Base-by-base conservation (phyloP, 2,888 invertebrate species). In the Calliphora vomitoria region DNA sequence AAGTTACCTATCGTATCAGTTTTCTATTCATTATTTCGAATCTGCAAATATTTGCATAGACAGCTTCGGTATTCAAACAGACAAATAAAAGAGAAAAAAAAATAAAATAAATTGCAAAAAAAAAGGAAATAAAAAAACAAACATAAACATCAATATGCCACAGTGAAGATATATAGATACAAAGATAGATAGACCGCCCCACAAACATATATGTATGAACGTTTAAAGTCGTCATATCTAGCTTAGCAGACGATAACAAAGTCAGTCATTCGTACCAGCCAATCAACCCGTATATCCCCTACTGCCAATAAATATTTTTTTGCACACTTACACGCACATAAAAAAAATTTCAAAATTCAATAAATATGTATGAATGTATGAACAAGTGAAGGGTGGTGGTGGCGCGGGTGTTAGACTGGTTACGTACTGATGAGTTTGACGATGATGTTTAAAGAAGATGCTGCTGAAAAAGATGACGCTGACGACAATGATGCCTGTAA, bases 41-140 rank as follows among this genome's bases (percentile, higher is more conserved):
- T 71, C 64, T 47, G 64, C 75, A 69, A 86, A 86, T 75, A 83
- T 86, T 83, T 80, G 60, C 58, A 71, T 50, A 71, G 86, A 75
- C 71, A 64, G 53, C 78, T 82, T 78, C 58, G 72, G 25, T 25
- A 79, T 75, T 55, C 79, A 86, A 86, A 66, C 64, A 79, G n/a
- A 31, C 11, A 79, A 83, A 74, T 53, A 82, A 50, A 83, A 66
- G 78, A 69, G n/a, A 69, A 44, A 35, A 35, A 35, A 25, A 11
- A 60, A 68, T n/a, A 79, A 31, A 58, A 58, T 55, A 55, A 55
- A 55, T n/a, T 13, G 25, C 44, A 25, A 15, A 11, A 13, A 18
- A 38, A 20, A 53, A 44, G 1, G 13, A 44, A 38, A 66, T 41
- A 20, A 38, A 66, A 35, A 53, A n/a, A 25, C 6, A 50, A 41